A percentile compares a stretch with the other conserved stretches of the same genome.
Conservation (phyloP, 1,140 invertebrate genomes). For the Aplysia californica region DNA sequence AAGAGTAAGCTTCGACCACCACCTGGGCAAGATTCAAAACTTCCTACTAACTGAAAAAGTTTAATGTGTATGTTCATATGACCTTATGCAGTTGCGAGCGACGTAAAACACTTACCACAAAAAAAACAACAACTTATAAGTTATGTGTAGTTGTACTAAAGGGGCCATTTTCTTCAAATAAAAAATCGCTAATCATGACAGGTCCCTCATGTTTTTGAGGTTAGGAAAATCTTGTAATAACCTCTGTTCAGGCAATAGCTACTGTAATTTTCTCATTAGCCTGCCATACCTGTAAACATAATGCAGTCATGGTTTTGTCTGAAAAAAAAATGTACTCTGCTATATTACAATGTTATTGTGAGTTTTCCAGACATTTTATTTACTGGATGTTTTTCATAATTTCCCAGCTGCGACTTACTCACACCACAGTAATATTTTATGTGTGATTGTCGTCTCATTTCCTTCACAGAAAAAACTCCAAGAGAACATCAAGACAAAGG, state of each 20-base stretch:
- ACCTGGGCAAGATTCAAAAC: too few species aligned
- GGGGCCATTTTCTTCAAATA: too few species aligned
- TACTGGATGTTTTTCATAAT: not conserved
- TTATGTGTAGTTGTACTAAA: not conserved
- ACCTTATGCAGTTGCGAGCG: too few species aligned
- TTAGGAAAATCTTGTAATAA: too few species aligned
- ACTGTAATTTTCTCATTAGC: too few species aligned
- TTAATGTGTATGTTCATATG: too few species aligned
- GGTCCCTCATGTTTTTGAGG: not conserved
- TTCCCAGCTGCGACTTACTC: not conserved
- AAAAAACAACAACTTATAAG: not conserved
- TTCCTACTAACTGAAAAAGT: too few species aligned
- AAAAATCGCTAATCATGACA: too few species aligned
- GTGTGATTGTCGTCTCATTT: not conserved
- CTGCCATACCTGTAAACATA: not conserved
- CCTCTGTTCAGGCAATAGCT: too few species aligned
- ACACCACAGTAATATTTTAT: not conserved
- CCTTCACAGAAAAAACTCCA: conserved; percentile 17
- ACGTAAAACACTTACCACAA: not conserved
- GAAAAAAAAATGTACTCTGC: not conserved
- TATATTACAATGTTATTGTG: not conserved
- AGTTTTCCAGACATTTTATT: not conserved
- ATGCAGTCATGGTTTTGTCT: not conserved
- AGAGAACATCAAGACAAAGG: not conserved
- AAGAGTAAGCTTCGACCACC: too few species aligned